phyloP scores from a whole-genome alignment of 2,888 invertebrate species.

The Thyatira batis region DNA sequence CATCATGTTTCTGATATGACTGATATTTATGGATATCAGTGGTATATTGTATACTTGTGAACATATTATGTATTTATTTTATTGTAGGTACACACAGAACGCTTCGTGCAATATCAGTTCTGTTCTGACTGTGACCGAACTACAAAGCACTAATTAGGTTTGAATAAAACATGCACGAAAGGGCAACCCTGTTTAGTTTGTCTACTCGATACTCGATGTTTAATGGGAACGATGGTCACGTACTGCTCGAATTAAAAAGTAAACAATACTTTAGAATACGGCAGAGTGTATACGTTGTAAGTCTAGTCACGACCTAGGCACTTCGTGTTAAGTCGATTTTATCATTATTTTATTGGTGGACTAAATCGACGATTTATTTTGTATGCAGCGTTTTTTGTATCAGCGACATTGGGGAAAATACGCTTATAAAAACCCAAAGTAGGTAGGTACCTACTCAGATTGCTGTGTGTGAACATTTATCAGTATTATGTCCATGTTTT shows the following conservation, averaged over 20 bases:
- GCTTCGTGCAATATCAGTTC: background rate
- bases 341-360: conserved; percentile 1
- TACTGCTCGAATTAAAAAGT: conserved; percentile 16
- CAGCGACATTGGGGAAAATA: background rate
- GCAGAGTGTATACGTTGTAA: background rate
- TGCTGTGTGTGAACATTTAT: no score
- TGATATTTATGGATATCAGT: background rate
- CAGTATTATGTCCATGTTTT: no score
- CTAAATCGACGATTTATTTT: background rate
- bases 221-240: conserved; percentile 8
- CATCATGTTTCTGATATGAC: background rate
- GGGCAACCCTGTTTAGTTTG: conserved; percentile 24
- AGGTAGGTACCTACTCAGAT: background rate
- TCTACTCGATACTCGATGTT: conserved; percentile 14
- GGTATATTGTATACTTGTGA: no score
- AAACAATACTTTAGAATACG: conserved; percentile 11
- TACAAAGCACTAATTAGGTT: conserved; percentile 5
- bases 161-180: conserved; percentile 25
- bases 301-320: background rate
- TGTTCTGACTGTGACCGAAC: background rate
- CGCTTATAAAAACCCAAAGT: background rate
- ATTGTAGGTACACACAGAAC: no score
- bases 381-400: background rate
- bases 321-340: background rate
- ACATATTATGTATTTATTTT: no score